Base-by-base conservation (phyloP, 2,113 vertebrate species). In the Zosterops borbonicus region DNA sequence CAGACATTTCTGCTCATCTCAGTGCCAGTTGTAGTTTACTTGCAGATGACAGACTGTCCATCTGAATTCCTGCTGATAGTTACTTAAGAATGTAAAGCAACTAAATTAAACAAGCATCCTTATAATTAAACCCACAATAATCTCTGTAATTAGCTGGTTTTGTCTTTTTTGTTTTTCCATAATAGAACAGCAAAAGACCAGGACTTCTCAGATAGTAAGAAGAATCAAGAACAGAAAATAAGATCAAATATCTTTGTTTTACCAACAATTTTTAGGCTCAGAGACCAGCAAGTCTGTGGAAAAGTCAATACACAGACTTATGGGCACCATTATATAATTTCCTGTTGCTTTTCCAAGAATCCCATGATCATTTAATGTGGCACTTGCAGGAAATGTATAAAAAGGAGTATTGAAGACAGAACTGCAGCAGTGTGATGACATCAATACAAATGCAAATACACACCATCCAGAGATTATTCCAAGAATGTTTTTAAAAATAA, bases 251-350 rank as follows among this genome's bases (percentile, higher is more conserved):
- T 50, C 35, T 79, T 83, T 85, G 55, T 92, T 88, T 92, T 65
- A 80, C 63, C 39, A 74, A 86, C 31, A 74, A 28, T 50, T 91
- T 94, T 87, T 83, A 80, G 44, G 29, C 59, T 90, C 63, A 63
- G 59, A 92, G 81, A 67, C 55, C 42, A 89, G 46, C 35, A 55
- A 82, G 70, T 27, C 52, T 69, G 39, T 83, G 87, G 87, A 95
- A 96, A 95, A 94, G 85, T 94, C 71, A 74, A 83, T 80, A 91
- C 29, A 55, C 42, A 83, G 79, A 79, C 64, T 80, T 91, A 75
- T 37, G 87, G 90, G 68, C 73, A 95, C 55, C 50, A 74, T 89
- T 89, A 90, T 80, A 73, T 94, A 8, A 83, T 94, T 96, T 96
- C 83, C 89, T 91, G 62, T 59, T 96, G 41, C 68, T 92, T 92